These are phyloP conservation scores for Malurus cyaneus DNA, from an alignment of 2,113 vertebrate species.

Conservation along the genomic window DNA sequence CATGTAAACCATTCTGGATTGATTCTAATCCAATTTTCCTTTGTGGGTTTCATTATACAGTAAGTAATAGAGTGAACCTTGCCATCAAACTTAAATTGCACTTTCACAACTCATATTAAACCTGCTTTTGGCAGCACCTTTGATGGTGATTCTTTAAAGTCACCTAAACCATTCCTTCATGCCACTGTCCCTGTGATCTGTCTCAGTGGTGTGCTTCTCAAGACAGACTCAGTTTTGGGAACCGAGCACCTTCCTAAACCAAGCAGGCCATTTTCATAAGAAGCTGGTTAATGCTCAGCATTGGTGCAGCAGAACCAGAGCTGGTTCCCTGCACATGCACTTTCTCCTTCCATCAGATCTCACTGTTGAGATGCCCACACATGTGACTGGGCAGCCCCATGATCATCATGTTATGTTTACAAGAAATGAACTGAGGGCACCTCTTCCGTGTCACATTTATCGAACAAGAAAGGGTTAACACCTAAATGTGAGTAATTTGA, in stretches of 20 bases:
- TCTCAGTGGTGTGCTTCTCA: not conserved
- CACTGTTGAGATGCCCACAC: not conserved
- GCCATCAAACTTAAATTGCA: not conserved
- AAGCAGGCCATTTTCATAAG: not conserved
- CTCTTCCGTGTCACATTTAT: not conserved
- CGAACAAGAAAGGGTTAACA: not conserved
- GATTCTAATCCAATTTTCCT: not conserved
- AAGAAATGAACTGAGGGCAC: not conserved
- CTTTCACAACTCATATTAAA: not conserved
- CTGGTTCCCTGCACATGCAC: not conserved
- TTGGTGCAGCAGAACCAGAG: not conserved
- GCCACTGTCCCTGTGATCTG: not conserved
- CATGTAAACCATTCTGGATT: not conserved
- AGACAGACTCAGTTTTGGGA: not conserved
- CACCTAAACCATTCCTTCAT: not conserved
- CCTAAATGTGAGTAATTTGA: not conserved
- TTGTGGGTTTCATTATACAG: not conserved
- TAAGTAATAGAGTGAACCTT: not conserved
- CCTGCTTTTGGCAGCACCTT: not conserved
- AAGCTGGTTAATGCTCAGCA: not conserved
- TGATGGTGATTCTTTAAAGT: not conserved
- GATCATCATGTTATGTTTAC: not conserved
- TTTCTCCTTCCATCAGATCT: not conserved
- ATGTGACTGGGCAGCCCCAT: rapidly evolving
- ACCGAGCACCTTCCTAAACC: not conserved